A percentile compares a stretch with the other conserved stretches of the same genome.
Evolutionary conservation across 2,113 vertebrate species (phyloP).

Genomic region (Mastomys natalensis): DNA sequence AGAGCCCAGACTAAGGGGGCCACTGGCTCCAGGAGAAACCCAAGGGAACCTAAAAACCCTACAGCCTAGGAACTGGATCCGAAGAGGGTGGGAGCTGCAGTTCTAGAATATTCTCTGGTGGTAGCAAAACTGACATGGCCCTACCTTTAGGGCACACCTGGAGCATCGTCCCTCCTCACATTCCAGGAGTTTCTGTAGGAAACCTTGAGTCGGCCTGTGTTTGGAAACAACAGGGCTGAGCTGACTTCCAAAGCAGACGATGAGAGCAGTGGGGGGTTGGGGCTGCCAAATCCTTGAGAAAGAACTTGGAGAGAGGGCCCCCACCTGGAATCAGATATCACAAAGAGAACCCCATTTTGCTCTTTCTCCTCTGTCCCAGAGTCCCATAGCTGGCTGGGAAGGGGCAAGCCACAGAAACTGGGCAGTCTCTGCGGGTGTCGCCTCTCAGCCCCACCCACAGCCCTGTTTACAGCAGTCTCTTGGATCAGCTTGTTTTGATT

Average conservation of each 20-base stretch:
- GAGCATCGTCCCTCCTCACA: background rate
- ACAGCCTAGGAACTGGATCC: background rate
- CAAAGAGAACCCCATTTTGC: no score
- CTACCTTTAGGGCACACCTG: background rate
- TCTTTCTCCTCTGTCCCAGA: background rate
- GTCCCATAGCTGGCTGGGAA: background rate
- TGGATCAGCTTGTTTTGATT: constrained; percentile 62
- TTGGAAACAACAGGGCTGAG: background rate
- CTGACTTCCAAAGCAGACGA: background rate
- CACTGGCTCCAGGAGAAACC: background rate
- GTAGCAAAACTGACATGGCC: background rate
- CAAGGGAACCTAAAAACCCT: background rate
- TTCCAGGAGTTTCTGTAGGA: background rate
- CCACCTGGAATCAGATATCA: background rate
- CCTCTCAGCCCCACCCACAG: constrained; percentile 2
- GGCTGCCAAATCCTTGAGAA: background rate
- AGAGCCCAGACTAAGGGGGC: rapidly evolving
- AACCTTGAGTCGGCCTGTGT: background rate
- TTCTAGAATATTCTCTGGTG: background rate
- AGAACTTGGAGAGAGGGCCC: background rate
- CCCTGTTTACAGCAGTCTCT: constrained; percentile 42
- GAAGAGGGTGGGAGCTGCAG: rapidly evolving
- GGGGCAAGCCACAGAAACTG: rapidly evolving
- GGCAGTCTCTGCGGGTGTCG: background rate
- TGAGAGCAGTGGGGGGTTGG: background rate